These are phyloP conservation scores for Patella caerulea DNA, from an alignment of 2,888 invertebrate species.

Conservation along the genomic window DNA sequence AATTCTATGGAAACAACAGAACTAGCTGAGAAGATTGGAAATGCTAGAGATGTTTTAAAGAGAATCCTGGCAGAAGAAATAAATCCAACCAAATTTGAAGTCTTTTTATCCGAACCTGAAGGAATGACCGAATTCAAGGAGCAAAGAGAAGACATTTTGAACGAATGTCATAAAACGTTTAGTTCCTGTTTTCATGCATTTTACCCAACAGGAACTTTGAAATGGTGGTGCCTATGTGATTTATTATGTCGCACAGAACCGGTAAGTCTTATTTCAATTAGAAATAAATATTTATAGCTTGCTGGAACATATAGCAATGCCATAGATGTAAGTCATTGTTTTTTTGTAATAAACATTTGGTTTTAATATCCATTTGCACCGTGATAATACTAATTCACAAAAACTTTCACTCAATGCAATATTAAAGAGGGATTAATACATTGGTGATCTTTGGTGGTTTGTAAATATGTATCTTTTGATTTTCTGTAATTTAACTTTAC, in stretches of 20 bases:
- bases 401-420: no score
- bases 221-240: conserved; percentile 93
- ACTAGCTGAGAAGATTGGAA: conserved; percentile 88
- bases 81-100: conserved; percentile 44
- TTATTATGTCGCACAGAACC: conserved; percentile 64
- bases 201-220: conserved; percentile 92
- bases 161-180: conserved; percentile 92
- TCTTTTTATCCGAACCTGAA: conserved; percentile 46
- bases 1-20: conserved; percentile 79
- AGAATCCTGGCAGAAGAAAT: conserved; percentile 83
- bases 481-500: no score
- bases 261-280: conserved; percentile 43
- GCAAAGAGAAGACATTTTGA: conserved; percentile 78
- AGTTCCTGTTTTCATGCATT: conserved; percentile 95
- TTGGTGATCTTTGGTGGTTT: no score
- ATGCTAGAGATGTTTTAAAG: conserved; percentile 85
- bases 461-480: no score
- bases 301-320: no score
- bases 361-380: no score
- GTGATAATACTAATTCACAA: no score
- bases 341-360: no score
- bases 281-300: no score
- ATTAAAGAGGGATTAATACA: no score
- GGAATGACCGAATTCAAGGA: conserved; percentile 44
- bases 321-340: no score